Evolutionary conservation across 2,888 invertebrate species (phyloP).

Genomic region (Plebejus melissa): DNA sequence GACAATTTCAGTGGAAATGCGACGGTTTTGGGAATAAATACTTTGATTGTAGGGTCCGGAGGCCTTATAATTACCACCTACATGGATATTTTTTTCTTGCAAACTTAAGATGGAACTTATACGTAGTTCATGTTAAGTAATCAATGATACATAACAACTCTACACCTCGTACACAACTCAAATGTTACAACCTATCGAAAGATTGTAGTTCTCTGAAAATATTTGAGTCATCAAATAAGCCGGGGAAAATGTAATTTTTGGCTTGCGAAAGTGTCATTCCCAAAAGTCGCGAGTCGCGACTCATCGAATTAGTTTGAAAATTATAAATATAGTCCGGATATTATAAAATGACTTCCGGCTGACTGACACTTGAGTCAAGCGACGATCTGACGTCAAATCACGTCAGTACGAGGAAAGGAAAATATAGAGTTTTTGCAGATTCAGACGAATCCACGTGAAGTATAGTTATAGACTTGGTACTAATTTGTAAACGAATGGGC

Average conservation of each 20-base stretch:
- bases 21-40: background rate
- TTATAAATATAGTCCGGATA: slow-evolving; percentile 10
- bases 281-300: background rate
- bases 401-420: background rate
- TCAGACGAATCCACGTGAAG: background rate
- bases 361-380: background rate
- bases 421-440: background rate
- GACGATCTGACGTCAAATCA: background rate
- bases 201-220: background rate
- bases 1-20: background rate
- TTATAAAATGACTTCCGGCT: slow-evolving; percentile 6
- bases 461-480: background rate
- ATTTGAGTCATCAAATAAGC: background rate
- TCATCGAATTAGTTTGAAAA: slow-evolving; percentile 2
- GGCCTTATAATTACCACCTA: background rate
- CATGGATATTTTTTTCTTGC: background rate
- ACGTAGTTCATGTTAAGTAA: too few relatives aligned
- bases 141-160: too few relatives aligned
- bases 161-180: background rate
- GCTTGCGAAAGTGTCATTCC: background rate
- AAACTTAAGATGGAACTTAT: too few relatives aligned
- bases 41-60: background rate
- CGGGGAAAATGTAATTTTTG: background rate
- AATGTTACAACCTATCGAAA: background rate
- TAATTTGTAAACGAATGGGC: background rate